Evolutionary conservation across 2,113 vertebrate species (phyloP), one percentile per base, ranked within the genome.

Genomic region (Ceuthmochares aereus): DNA sequence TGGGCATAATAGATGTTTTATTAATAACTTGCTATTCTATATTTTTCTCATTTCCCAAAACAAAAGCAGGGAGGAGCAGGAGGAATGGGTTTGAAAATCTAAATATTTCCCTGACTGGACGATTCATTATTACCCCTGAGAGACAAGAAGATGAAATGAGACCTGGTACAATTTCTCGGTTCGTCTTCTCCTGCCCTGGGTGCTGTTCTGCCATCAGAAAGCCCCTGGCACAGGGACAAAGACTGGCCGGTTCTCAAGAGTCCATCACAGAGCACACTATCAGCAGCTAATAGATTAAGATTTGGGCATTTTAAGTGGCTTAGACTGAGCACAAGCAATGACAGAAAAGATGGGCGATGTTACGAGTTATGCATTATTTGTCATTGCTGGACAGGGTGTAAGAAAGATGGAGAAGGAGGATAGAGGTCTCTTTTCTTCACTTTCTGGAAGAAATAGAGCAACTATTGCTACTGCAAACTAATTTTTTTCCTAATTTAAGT

Each of bases 1-100:
- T 88, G 93, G 83, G 96, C 90, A 92, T 96, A 96, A 94, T 91
- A 87, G 89, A 97, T 97, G 84, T 94, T 97, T 97, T 97, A 97
- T 97, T 97, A 96, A 95, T 97, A 96, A 97, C 87, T 94, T 79
- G 90, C 52, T 94, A 96, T 97, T 92, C 93, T 93, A 94, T 77
- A 56, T 95, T 95, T 96, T 94, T 94, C 90, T 92, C 83, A 90
- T 95, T 95, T 97, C 81, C 67, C 83, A 93, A 97, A 94, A 96
- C 68, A 95, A 92, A 56, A 30, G 9, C 43, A 18, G 5, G 12
- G 32, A 4, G 3, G 8, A 5, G 27, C 5, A 10, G 54, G 54
- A 20, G 1, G 3, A 80, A 26, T 18, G 4, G 14, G 10, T 81
- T 95, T 89, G 43, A 62, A 93, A 97, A 93, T 90, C 32, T 92